phyloP scores from a whole-genome alignment of 2,113 vertebrate genomes.

The Triplophysa siluroides region DNA sequence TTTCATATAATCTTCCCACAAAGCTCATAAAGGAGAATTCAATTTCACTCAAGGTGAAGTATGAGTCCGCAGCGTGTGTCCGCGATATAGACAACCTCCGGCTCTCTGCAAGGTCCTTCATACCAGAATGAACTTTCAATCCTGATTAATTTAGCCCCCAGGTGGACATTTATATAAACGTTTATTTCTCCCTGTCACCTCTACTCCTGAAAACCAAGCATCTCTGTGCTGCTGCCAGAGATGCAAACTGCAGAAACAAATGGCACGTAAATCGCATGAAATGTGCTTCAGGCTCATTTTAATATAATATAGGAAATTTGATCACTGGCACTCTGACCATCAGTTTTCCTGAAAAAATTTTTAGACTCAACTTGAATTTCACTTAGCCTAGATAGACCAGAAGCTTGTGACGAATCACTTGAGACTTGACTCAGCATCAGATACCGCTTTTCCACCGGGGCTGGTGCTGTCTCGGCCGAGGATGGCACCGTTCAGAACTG shows the following conservation, averaged over 20 bases:
- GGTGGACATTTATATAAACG: constrained; percentile 4
- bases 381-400: too few relatives aligned
- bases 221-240: not conserved
- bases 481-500: too few relatives aligned
- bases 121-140: not conserved
- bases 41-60: constrained; percentile 5
- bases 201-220: not conserved
- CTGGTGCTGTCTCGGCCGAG: too few relatives aligned
- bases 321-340: too few relatives aligned
- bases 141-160: constrained; percentile 14
- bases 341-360: too few relatives aligned
- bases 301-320: too few relatives aligned
- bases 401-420: too few relatives aligned
- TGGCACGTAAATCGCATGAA: too few relatives aligned
- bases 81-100: not conserved
- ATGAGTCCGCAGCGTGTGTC: not conserved
- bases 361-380: too few relatives aligned
- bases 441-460: too few relatives aligned
- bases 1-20: not conserved
- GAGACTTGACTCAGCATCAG: too few relatives aligned
- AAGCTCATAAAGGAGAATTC: constrained; percentile 1
- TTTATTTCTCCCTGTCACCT: not conserved
- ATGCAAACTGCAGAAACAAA: not conserved
- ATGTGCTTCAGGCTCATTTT: too few relatives aligned
- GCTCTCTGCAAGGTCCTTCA: not conserved